Conservation (phyloP, 1,140 invertebrate genomes). For the Saccostrea glomerata region DNA sequence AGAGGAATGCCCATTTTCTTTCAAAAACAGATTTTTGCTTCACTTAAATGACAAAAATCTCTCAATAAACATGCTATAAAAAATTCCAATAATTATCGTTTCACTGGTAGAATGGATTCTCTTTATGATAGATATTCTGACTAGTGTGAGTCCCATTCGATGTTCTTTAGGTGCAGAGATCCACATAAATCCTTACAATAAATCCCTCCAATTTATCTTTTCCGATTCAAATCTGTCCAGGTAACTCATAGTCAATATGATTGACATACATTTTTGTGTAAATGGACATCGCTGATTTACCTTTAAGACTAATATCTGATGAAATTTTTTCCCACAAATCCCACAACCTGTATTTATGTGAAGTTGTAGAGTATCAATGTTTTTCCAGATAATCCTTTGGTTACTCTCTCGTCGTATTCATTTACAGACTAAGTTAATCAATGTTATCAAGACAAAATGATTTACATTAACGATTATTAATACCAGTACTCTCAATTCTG, state of each 20-base stretch:
- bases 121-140: not conserved
- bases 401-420: too few relatives aligned
- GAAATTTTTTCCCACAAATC: too few relatives aligned
- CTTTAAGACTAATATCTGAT: too few relatives aligned
- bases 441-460: too few relatives aligned
- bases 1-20: not conserved
- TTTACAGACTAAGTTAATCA: too few relatives aligned
- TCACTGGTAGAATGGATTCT: not conserved
- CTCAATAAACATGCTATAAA: not conserved
- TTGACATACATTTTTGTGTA: too few relatives aligned
- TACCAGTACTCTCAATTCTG: too few relatives aligned
- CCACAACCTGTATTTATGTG: too few relatives aligned
- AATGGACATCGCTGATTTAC: too few relatives aligned
- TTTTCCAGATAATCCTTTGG: too few relatives aligned
- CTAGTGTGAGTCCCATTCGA: not conserved
- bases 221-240: not conserved
- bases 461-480: too few relatives aligned
- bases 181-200: not conserved
- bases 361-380: too few relatives aligned
- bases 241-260: not conserved
- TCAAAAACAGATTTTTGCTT: not conserved
- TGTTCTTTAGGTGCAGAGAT: not conserved
- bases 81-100: not conserved
- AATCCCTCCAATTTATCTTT: not conserved
- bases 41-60: not conserved